phyloP scores from a whole-genome alignment of 2,888 invertebrate species.

The Rhogogaster chlorosoma region DNA sequence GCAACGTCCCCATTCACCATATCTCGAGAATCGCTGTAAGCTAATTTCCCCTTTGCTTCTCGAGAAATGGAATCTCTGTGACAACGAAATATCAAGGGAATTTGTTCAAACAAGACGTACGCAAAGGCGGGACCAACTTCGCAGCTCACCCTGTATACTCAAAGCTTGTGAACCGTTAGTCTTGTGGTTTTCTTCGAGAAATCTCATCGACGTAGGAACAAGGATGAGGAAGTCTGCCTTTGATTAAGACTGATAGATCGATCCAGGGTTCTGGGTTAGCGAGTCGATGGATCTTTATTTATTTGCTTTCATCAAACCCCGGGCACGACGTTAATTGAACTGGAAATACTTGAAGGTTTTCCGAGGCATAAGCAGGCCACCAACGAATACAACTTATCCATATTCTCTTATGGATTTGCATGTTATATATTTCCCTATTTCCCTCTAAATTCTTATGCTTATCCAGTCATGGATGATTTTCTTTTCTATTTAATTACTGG shows the following conservation, averaged over 20 bases:
- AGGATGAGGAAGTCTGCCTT: conserved; percentile 20
- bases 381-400: not conserved
- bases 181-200: conserved; percentile 14
- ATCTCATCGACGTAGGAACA: not conserved
- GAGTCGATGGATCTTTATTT: conserved; percentile 16
- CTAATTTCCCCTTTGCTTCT: not conserved
- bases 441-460: not conserved
- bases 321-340: not conserved
- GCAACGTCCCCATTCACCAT: no score
- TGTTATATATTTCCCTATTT: not conserved
- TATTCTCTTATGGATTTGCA: not conserved
- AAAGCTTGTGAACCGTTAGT: conserved; percentile 12
- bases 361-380: not conserved
- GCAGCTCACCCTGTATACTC: not conserved
- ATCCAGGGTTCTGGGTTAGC: not conserved
- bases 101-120: not conserved
- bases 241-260: conserved; percentile 22
- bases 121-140: not conserved
- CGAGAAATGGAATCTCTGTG: not conserved
- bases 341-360: not conserved
- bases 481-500: not conserved
- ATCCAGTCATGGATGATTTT: not conserved
- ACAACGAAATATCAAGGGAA: not conserved
- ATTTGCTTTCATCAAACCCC: conserved; percentile 9
- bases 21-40: no score